Evolutionary conservation across 2,888 invertebrate genomes (phyloP), one percentile per base, ranked within the genome.

Genomic region (Hydraecia micacea): DNA sequence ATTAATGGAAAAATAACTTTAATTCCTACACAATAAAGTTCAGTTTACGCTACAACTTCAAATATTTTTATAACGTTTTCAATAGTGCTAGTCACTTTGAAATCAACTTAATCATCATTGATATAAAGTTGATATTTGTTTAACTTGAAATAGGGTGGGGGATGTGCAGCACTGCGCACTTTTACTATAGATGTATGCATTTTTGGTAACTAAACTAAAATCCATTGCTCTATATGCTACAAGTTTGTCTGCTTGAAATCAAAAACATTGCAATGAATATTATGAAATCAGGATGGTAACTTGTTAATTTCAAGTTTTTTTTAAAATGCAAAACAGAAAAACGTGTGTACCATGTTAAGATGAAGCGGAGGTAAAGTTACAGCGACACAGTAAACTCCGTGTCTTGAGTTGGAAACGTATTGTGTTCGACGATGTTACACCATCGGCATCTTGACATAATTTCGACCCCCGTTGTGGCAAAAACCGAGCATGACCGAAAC

Each of bases 381-480:
- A 74, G 46, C 36, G 72, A 86, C 86, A 83, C 83, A 73, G 75
- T 67, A n/a, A 65, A 71, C 67, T 75, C 62, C 28, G 84, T 76
- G 87, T 74, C 73, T 79, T 39, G 55, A 79, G 81, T 73, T 79
- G 83, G 81, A 82, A 87, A 83, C 78, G 77, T 84, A 83, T 87
- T 86, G 88, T 85, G 81, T 87, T 88, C 85, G 80, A 83, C 69
- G 81, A 82, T 73, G 80, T 85, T 83, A 86, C 86, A 89, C 88
- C 92, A 93, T 94, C 90, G 92, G 92, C 91, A 91, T 92, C 92
- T 93, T 92, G 93, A 92, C 93, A 92, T 91, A 91, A 93, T 92
- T 92, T 91, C 91, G 89, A 88, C 91, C 91, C 89, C 89, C 87
- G 87, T 88, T 86, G 90, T 87, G 86, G 90, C 91, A 91, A 93